These are phyloP conservation scores for Frieseomelitta varia DNA, from an alignment of 1,140 invertebrate species.

Conservation along the genomic window DNA sequence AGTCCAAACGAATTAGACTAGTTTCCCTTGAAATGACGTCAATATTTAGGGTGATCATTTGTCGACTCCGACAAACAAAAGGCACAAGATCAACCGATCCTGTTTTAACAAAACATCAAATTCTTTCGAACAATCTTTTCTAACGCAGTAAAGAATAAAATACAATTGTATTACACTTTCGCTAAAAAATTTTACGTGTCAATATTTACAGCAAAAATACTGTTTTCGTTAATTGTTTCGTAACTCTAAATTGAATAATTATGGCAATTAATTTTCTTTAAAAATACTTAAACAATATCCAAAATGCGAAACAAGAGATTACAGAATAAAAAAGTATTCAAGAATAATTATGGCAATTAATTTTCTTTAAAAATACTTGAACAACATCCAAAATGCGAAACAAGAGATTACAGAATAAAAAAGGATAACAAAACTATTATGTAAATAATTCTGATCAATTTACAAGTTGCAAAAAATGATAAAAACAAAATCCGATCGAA, in stretches of 20 bases:
- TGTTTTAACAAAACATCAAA: not conserved
- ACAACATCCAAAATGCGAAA: not conserved
- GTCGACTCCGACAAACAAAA: conserved; percentile 19
- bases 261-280: too few species aligned
- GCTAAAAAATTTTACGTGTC: not conserved
- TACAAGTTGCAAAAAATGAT: not conserved
- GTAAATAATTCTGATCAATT: not conserved
- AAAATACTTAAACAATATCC: not conserved
- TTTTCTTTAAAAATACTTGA: not conserved
- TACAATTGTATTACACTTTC: not conserved
- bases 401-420: not conserved
- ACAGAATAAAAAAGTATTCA: not conserved
- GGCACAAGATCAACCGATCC: not conserved
- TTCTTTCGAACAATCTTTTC: not conserved
- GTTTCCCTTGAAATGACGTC: conserved; percentile 25
- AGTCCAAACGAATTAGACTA: conserved; percentile 38
- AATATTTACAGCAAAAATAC: not conserved
- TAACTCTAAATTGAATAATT: not conserved
- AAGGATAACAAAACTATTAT: not conserved
- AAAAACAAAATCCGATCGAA: not conserved
- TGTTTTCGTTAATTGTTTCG: not conserved
- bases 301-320: not conserved
- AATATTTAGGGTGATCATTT: conserved; percentile 41
- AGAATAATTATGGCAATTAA: too few species aligned
- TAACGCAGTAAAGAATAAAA: not conserved